Conservation (phyloP, 2,888 invertebrate genomes). For the Cryptus armator region DNA sequence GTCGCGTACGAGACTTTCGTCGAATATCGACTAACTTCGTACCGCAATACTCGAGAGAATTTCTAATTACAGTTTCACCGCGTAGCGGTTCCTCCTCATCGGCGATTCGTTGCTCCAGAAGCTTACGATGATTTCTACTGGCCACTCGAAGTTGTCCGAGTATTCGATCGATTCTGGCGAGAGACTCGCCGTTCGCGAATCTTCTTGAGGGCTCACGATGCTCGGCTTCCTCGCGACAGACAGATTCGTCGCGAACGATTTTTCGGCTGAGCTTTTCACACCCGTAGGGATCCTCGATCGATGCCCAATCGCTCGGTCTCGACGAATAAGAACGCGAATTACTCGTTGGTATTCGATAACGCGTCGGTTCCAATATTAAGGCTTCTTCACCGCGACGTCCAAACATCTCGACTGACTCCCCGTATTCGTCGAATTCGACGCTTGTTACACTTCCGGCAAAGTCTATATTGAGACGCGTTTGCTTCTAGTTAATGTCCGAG, state of each 20-base stretch:
- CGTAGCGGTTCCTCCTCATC: constrained; percentile 52
- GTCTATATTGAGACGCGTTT: constrained; percentile 61
- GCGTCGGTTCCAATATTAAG: background rate
- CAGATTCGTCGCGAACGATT: background rate
- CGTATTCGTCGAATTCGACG: constrained; percentile 38
- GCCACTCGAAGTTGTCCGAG: constrained; percentile 79
- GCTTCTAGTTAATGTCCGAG: constrained; percentile 82
- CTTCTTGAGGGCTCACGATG: constrained; percentile 11
- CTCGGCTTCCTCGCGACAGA: background rate
- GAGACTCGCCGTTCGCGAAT: constrained; percentile 75
- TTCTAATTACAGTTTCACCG: constrained; percentile 17
- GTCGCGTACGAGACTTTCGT: constrained; percentile 15
- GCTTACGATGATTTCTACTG: constrained; percentile 79
- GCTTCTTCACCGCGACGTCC: background rate
- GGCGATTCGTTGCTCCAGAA: constrained; percentile 77
- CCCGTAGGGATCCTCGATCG: background rate
- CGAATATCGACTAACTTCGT: constrained; percentile 8
- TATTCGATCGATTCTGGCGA: constrained; percentile 78
- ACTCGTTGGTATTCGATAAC: constrained; percentile 5
- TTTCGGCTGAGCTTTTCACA: background rate
- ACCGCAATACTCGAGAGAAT: background rate
- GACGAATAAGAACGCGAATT: background rate
- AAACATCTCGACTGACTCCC: constrained; percentile 9
- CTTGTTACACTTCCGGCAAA: constrained; percentile 46
- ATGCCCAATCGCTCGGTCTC: background rate